phyloP scores from a whole-genome alignment of 2,113 vertebrate genomes.

The Larimichthys crocea region DNA sequence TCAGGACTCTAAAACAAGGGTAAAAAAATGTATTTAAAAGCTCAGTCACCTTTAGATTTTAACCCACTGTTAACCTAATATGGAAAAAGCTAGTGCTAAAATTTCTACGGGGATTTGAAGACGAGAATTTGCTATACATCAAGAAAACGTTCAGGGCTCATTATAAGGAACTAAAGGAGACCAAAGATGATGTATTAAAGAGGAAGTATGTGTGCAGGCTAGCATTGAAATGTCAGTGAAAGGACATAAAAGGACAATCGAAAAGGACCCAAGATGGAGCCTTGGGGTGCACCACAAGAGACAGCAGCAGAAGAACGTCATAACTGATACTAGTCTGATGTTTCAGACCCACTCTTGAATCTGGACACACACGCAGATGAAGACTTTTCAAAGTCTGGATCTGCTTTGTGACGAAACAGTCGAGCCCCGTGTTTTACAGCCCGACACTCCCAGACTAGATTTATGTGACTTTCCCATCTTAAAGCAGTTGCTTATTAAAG shows the following conservation, averaged over 20 bases:
- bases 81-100: neutral
- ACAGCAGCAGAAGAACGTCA: neutral
- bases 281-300: neutral
- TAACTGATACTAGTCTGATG: neutral
- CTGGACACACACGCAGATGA: neutral
- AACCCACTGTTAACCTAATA: too few relatives aligned
- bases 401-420: conserved; percentile 9
- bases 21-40: too few relatives aligned
- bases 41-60: too few relatives aligned
- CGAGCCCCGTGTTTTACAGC: conserved; percentile 23
- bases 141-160: too few relatives aligned
- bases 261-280: neutral
- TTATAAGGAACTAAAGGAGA: neutral
- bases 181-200: neutral
- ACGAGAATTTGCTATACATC: too few relatives aligned
- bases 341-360: neutral
- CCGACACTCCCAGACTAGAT: conserved; percentile 15
- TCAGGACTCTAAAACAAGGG: too few relatives aligned
- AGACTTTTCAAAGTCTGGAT: neutral
- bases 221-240: too few relatives aligned
- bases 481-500: conserved; percentile 37
- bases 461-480: conserved; percentile 54
- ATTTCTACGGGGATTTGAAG: too few relatives aligned
- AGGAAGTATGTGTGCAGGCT: neutral
- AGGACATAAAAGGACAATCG: neutral